Base-by-base conservation (phyloP, 2,113 vertebrate genomes). In the Cyanoderma ruficeps region DNA sequence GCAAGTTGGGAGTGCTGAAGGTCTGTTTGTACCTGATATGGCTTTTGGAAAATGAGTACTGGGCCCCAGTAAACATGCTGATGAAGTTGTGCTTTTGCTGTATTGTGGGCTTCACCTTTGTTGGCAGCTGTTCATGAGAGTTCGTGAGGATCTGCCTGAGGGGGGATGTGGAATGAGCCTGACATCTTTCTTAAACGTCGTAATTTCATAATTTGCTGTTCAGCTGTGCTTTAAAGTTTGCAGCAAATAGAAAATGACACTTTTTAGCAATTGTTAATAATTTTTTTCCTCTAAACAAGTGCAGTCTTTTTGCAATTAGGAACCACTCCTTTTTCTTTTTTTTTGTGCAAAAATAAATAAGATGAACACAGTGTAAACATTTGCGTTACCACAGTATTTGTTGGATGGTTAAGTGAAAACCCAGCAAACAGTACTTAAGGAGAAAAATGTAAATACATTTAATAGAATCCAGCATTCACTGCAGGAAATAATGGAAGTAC, bases 361-460 rank as follows among this genome's bases (percentile, higher is more conserved):
- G 44, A 93, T 87, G 46, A 91, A 76, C 9, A 19, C 60, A 88
- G 50, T 94, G 70, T 97, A 97, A 97, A 97, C 90, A 95, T 92
- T 89, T 91, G 75, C 42, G 63, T 83, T 92, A 95, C 88, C 78
- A 72, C 56, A 81, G 70, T 88, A 89, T 95, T 95, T 95, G 60
- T 60, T 95, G 65, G 83, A 89, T 77, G 22, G 60, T 53, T 95
- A 94, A 86, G 47, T 91, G 67, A 93, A 96, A 96, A 69, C 55
- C 23, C 60, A 83, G 89, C 61, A 82, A 95, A 89, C 53, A 90
- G 75, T 88, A 86, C 88, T 96, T 90, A 79, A 63, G 56, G 75
- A 94, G 67, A 96, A 96, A 95, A 96, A 95, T 96, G 96, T 96
- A 97, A 97, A 97, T 93, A 94, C 15, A 19, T 87, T 79, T 97